Evolutionary conservation across 1,140 invertebrate species (phyloP).

Genomic region (Cotesia glomerata): DNA sequence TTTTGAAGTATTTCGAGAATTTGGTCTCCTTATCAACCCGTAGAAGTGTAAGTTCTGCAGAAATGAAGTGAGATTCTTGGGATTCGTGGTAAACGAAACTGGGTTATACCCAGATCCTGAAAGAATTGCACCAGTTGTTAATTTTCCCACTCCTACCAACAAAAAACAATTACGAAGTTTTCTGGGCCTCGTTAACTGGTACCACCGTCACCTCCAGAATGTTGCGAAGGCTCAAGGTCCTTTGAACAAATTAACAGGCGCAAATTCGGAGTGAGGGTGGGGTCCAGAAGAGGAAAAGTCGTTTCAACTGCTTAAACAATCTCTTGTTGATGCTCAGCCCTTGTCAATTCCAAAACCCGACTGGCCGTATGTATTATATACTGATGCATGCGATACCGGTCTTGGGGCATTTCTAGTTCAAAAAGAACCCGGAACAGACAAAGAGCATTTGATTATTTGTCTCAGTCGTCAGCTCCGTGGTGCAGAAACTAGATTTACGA

Average conservation of each 20-base stretch:
- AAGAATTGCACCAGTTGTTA: conserved; percentile 5
- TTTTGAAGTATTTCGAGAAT: conserved; percentile 9
- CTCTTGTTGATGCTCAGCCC: no score
- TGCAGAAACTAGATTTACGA: no score
- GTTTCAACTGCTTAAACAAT: neutral
- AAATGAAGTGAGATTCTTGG: no score
- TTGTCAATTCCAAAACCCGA: no score
- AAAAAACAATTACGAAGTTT: conserved; percentile 1
- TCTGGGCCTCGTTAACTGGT: conserved; percentile 15
- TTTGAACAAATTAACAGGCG: conserved; percentile 6
- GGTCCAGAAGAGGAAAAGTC: conserved; percentile 15
- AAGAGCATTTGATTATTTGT: no score
- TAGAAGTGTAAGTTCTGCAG: neutral
- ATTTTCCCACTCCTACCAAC: neutral
- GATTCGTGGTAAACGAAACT: no score
- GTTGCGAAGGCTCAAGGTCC: conserved; percentile 3
- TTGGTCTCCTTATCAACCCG: conserved; percentile 5
- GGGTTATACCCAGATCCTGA: neutral
- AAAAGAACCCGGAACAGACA: no score
- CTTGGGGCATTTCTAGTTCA: no score
- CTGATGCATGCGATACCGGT: no score
- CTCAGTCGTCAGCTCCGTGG: no score
- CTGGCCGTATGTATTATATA: no score
- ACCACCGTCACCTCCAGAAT: no score
- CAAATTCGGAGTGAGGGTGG: conserved; percentile 5